phyloP scores from a whole-genome alignment of 2,888 invertebrate species.

The Autographa gamma region DNA sequence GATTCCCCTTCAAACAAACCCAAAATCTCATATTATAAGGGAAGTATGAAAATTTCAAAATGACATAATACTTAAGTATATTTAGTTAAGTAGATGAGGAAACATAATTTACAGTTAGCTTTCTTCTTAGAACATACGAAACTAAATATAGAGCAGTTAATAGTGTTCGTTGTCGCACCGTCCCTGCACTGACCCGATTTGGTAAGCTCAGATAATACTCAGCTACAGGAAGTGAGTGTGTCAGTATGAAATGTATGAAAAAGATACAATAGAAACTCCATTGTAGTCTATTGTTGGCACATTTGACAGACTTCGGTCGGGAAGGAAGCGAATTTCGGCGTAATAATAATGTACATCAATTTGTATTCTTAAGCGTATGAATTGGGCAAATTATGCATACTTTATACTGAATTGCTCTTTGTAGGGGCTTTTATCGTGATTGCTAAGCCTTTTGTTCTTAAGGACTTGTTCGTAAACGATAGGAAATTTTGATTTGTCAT shows the following conservation, averaged over 20 bases:
- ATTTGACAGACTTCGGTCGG: constrained; percentile 64
- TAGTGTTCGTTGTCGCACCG: constrained; percentile 64
- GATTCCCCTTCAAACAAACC: not conserved
- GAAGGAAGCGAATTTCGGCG: constrained; percentile 66
- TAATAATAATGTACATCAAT: constrained; percentile 65
- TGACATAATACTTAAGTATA: too few species aligned
- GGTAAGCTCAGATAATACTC: constrained; percentile 76
- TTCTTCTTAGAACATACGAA: constrained; percentile 10
- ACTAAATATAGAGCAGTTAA: constrained; percentile 27
- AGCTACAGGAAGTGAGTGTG: constrained; percentile 75
- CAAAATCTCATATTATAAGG: not conserved
- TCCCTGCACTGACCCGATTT: constrained; percentile 77
- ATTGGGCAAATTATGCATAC: constrained; percentile 31
- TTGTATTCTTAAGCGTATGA: constrained; percentile 54
- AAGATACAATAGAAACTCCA: constrained; percentile 56
- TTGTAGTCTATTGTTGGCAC: constrained; percentile 58
- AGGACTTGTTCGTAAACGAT: constrained; percentile 4
- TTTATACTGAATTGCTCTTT: constrained; percentile 19
- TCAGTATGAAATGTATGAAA: constrained; percentile 69
- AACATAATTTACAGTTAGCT: not conserved
- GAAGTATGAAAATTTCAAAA: too few species aligned
- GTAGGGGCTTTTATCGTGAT: constrained; percentile 37
- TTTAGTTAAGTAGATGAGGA: not conserved
- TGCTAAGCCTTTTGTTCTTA: constrained; percentile 35
- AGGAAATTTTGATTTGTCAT: constrained; percentile 3